Base-by-base conservation (phyloP, 2,113 vertebrate species). In the Pan troglodytes region DNA sequence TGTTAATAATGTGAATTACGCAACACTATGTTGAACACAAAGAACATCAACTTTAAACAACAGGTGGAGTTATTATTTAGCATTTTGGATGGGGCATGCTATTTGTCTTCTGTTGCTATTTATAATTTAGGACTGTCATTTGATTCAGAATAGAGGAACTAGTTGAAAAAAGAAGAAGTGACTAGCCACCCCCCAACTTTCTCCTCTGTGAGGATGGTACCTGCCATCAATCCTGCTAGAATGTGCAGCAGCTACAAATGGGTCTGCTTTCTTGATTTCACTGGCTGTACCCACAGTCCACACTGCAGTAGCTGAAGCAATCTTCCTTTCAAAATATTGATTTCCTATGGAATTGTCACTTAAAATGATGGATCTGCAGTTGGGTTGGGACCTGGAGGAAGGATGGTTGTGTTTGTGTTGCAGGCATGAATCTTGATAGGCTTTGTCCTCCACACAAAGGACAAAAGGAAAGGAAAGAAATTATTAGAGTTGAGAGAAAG, bases 301-400 rank as follows among this genome's bases (percentile, higher is more conserved):
- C 22, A 80, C 82, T 79, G 79, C 94, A 80, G 88, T 64, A 67
- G 93, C 73, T 50, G 96, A 96, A 97, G 94, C 93, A 93, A 93
- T 97, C 93, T 97, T 96, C 97, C 68, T 96, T 95, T 96, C 88
- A 87, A 87, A 83, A 83, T 97, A 98, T 98, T 88, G 98, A 98
- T 98, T 98, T 98, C 94, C 96, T 96, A 98, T 98, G 88, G 93
- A 95, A 96, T 97, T 98, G 98, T 97, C 97, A 89, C 93, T 97
- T 93, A 93, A 96, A 96, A 96, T 97, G 98, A 98, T 97, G 97
- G 95, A 98, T 98, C 95, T 97, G 27, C 70, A 75, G 73, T 96
- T 96, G 91, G 86, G 85, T 92, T 97, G 97, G 94, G 94, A 97
- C 93, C 73, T 88, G 82, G 93, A 95, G 94, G 88, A 93, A 95